Percentiles rank a stretch among this genome's conserved stretches.
These are phyloP conservation scores for Hoplostethus atlanticus DNA, from an alignment of 2,797 vertebrate species.

Conservation along the genomic window DNA sequence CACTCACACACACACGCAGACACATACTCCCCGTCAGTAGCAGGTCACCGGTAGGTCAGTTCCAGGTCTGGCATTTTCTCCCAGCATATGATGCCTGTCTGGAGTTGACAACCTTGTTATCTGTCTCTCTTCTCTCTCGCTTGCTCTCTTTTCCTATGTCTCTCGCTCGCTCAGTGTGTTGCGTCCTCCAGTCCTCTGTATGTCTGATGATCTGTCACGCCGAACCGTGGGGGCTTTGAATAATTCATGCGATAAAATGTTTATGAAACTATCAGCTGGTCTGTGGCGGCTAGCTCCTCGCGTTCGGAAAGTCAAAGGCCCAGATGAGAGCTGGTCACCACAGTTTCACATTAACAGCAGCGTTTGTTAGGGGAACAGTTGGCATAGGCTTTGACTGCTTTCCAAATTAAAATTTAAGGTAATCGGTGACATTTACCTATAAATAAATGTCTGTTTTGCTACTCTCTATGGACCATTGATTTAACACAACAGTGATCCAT, in stretches of 20 bases:
- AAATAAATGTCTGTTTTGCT: too few species aligned
- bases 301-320: conserved; percentile 8
- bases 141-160: conserved; percentile 17
- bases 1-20: neutral
- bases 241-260: conserved; percentile 45
- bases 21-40: conserved; percentile 29
- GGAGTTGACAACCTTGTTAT: conserved; percentile 50
- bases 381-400: neutral
- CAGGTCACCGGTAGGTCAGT: conserved; percentile 63
- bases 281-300: conserved; percentile 1
- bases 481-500: too few species aligned
- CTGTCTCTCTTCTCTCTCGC: conserved; percentile 22
- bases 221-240: conserved; percentile 25
- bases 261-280: conserved; percentile 36
- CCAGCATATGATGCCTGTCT: conserved; percentile 56
- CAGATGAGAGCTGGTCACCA: neutral
- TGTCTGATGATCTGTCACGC: conserved; percentile 47
- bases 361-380: neutral
- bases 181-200: conserved; percentile 25
- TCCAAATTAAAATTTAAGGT: too few species aligned
- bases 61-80: conserved; percentile 49
- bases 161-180: conserved; percentile 28
- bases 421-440: too few species aligned
- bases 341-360: neutral
- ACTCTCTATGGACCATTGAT: too few species aligned